phyloP scores from a whole-genome alignment of 1,140 invertebrate species.

The Adoxophyes honmai region DNA sequence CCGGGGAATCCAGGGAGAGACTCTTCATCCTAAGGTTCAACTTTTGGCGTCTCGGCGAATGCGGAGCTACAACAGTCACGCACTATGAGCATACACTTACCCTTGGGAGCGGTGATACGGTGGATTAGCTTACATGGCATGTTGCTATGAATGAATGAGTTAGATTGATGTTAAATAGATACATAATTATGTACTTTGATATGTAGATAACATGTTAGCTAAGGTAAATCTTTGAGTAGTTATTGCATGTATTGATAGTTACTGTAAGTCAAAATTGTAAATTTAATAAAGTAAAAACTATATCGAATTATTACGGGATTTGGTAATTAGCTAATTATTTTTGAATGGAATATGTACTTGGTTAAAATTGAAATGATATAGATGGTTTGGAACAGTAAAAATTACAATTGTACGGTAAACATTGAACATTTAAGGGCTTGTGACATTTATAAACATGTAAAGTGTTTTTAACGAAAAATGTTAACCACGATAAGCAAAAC shows the following conservation, averaged over 20 bases:
- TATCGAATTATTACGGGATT: too few relatives aligned
- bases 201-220: too few relatives aligned
- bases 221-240: too few relatives aligned
- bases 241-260: not conserved
- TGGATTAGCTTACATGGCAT: not conserved
- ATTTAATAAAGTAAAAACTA: too few relatives aligned
- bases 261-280: too few relatives aligned
- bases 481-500: constrained; percentile 25
- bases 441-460: not conserved
- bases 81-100: constrained; percentile 54
- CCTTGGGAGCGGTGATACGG: not conserved
- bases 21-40: constrained; percentile 98
- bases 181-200: not conserved
- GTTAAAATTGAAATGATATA: too few relatives aligned
- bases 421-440: not conserved
- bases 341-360: too few relatives aligned
- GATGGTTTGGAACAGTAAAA: too few relatives aligned
- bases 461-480: constrained; percentile 2
- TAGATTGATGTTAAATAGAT: not conserved
- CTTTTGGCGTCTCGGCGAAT: constrained; percentile 96
- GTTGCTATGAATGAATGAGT: constrained; percentile 1
- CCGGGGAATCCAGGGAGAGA: constrained; percentile 96
- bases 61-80: constrained; percentile 87
- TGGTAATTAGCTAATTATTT: too few relatives aligned
- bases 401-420: not conserved